Conservation (phyloP, 2,113 vertebrate genomes). For the Podarcis cretensis region DNA sequence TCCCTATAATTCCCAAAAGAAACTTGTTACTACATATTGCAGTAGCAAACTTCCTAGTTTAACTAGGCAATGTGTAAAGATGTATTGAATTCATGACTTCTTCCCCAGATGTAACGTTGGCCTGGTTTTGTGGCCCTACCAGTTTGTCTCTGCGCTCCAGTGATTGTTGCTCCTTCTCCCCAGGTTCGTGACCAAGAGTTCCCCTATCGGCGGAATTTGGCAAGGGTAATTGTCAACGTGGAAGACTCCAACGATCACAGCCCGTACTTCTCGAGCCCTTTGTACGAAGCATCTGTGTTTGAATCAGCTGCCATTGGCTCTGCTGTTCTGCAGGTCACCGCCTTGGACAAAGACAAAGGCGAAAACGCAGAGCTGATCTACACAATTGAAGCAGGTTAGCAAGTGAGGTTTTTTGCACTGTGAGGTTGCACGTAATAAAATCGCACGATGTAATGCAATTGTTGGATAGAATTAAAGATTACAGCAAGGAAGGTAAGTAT, state of each 20-base stretch:
- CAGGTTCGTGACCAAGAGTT: constrained; percentile 98
- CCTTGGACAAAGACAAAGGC: constrained; percentile 96
- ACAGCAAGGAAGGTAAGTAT: neutral
- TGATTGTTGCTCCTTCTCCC: constrained; percentile 28
- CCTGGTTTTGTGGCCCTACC: neutral
- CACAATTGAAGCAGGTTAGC: constrained; percentile 91
- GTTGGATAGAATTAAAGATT: neutral
- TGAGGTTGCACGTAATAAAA: neutral
- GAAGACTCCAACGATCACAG: constrained; percentile 96
- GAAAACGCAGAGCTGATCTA: constrained; percentile 93
- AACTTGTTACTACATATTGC: neutral
- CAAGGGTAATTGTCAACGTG: constrained; percentile 90
- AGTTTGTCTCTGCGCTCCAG: neutral
- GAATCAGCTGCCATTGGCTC: constrained; percentile 97
- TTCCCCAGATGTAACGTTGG: neutral
- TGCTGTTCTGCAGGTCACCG: constrained; percentile 92
- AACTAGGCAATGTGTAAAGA: neutral
- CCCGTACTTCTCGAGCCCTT: constrained; percentile 89
- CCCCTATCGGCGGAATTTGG: constrained; percentile 92
- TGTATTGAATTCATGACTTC: no score
- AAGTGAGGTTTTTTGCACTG: neutral
- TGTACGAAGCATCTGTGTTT: constrained; percentile 92
- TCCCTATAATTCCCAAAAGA: no score
- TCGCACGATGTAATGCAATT: neutral
- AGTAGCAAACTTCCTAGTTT: neutral